Evolutionary conservation across 2,888 invertebrate genomes (phyloP), one percentile per base, ranked within the genome.

Genomic region (Clitarchus hookeri): DNA sequence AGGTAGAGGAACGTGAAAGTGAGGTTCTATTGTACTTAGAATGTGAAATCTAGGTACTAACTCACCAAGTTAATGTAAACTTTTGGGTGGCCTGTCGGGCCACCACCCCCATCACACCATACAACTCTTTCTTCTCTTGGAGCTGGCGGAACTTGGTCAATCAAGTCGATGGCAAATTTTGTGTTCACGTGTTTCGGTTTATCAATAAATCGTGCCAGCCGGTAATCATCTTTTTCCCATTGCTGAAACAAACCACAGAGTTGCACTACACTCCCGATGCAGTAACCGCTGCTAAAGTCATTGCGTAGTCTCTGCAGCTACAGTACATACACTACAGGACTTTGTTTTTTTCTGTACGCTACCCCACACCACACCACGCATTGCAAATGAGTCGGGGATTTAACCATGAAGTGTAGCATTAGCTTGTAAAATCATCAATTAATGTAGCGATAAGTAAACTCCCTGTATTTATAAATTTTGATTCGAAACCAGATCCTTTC

Each of bases 31-130:
- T 36, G 48, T n/a, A 44, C 48, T 13, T 19, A 48, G 54, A 48
- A 44, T 26, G 19, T n/a, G 0, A 48, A 84, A 84, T 84, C 1
- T 23, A n/a, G 79, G 87, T 86, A 86, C 92, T 92, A 36, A 4
- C 36, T 36, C 93, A 99, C 99, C 94, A 99, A 93, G 93, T 99
- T 99, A 88, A 99, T 99, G 91, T 95, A 99, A 87, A 99, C 98
- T 93, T 97, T 97, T 12, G 99, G 99, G 92, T 99, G 99, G 16
- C 99, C 99, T 83, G 98, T 94, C 0, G 98, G 96, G 6, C 98
- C 98, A 91, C 97, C 96, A 88, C 99, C 99, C 85, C 99, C 99
- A 93, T 99, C 97, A 91, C 99, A 99, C 92, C 94, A 95, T 0
- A 98, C 97, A 87, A 97, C 95, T 88, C 97, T 94, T 88, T 95